A percentile compares a stretch with the other conserved stretches of the same genome.
phyloP scores from a whole-genome alignment of 2,797 vertebrate genomes.

The Anisognathus igniventris region DNA sequence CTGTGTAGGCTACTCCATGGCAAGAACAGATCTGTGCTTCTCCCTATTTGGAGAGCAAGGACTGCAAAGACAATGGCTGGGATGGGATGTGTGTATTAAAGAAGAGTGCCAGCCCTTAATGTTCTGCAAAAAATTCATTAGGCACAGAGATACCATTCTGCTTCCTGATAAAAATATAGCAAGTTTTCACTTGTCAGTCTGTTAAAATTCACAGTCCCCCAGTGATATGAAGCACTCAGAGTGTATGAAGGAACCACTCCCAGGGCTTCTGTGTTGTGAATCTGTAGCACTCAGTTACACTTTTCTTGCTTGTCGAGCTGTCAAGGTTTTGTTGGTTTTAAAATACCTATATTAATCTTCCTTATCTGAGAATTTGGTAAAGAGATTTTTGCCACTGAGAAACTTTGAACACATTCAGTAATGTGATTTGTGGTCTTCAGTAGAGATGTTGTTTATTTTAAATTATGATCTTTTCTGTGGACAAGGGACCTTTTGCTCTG shows the following conservation, averaged over 20 bases:
- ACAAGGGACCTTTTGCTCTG: not conserved
- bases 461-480: not conserved
- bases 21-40: not conserved
- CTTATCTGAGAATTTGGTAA: not conserved
- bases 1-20: not conserved
- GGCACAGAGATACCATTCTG: not conserved
- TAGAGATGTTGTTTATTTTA: not conserved
- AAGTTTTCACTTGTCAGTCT: not conserved
- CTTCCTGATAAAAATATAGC: not conserved
- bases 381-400: not conserved
- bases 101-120: not conserved
- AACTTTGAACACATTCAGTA: not conserved
- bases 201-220: not conserved
- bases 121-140: not conserved
- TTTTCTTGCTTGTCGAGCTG: not conserved
- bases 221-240: not conserved
- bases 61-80: conserved; percentile 17
- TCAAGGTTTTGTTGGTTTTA: not conserved
- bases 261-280: not conserved
- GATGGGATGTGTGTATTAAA: not conserved
- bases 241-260: not conserved
- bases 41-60: not conserved
- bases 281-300: not conserved
- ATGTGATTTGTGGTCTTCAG: not conserved
- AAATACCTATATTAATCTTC: not conserved